A percentile compares a stretch with the other conserved stretches of the same genome.
These are phyloP conservation scores for Nothura maculosa DNA, from an alignment of 2,797 vertebrate genomes.

Conservation along the genomic window DNA sequence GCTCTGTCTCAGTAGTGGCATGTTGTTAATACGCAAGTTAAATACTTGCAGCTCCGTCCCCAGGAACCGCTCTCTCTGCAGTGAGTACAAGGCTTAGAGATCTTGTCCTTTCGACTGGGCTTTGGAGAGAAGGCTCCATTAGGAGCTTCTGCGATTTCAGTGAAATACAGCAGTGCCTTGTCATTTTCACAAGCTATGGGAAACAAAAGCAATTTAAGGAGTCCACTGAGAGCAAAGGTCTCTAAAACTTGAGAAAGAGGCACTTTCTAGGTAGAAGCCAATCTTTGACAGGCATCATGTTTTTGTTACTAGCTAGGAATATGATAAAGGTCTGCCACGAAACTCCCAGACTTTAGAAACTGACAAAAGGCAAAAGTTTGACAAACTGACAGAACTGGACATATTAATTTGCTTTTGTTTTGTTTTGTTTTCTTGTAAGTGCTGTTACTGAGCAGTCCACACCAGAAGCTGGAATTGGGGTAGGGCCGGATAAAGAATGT, in stretches of 20 bases:
- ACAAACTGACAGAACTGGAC: constrained; percentile 14
- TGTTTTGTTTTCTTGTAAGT: background rate
- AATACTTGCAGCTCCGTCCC: background rate
- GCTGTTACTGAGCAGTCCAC: background rate
- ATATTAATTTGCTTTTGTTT: background rate
- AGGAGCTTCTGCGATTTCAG: background rate
- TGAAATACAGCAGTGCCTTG: background rate
- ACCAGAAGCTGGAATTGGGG: background rate
- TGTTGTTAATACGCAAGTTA: background rate
- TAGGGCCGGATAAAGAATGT: background rate
- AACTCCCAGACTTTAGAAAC: background rate
- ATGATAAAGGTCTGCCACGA: background rate
- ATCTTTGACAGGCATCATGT: rapidly evolving
- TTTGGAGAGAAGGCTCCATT: background rate
- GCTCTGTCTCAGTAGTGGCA: background rate
- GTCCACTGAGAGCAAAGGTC: background rate
- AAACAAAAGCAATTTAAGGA: background rate
- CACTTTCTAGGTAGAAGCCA: background rate
- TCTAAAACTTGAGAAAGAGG: background rate
- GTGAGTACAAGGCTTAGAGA: background rate
- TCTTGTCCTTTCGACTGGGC: background rate
- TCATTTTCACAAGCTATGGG: background rate
- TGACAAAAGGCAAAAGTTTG: constrained; percentile 13
- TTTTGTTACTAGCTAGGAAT: background rate
- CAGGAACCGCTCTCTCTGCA: background rate